Evolutionary conservation across 2,888 invertebrate genomes (phyloP), one percentile per base, ranked within the genome.

Genomic region (Alentia gelatinosa): DNA sequence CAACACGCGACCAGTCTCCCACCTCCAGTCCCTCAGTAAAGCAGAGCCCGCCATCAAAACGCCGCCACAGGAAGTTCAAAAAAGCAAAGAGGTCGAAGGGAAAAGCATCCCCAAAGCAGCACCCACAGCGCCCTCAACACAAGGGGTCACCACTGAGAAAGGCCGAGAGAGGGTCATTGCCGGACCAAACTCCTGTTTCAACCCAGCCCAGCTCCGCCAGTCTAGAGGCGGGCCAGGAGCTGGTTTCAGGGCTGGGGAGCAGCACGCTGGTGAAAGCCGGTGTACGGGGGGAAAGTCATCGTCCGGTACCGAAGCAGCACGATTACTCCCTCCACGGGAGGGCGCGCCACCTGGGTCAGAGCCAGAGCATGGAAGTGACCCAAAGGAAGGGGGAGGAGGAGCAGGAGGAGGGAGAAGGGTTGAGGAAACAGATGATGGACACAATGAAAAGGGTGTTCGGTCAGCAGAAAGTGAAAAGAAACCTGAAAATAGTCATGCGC

Each of bases 151-250:
- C 37, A 30, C 33, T 7, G 15, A 1, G 5, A 86, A 42, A n/a
- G 7, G 83, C 30, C 30, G 47, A n/a, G 86, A 86, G 47, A 86
- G 86, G 26, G 26, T 50, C 42, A 86, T 86, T 30, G 30, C 86
- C 47, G 47, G 47, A 33, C 86, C 86, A 42, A 86, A 86, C 86
- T 86, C 86, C 47, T 86, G 86, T 33, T 86, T 86, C 86, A 86
- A 47, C 42, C 86, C 86, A 47, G 86, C 86, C 86, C 47, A n/a
- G 86, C 47, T 86, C 86, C 86, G 86, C 42, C 26, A 26, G 26
- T 9, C 86, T 9, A 42, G 79, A 39, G 15, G 19, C 47, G 50
- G n/a, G 1, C 37, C 35, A 37, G 3, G 4, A 4, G 33, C 42
- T 5, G 50, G 19, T 47, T 3, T 7, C 84, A 84, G n/a, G 5